Base-by-base conservation (phyloP, 2,888 invertebrate species). In the Trileptium ribeirensis region DNA sequence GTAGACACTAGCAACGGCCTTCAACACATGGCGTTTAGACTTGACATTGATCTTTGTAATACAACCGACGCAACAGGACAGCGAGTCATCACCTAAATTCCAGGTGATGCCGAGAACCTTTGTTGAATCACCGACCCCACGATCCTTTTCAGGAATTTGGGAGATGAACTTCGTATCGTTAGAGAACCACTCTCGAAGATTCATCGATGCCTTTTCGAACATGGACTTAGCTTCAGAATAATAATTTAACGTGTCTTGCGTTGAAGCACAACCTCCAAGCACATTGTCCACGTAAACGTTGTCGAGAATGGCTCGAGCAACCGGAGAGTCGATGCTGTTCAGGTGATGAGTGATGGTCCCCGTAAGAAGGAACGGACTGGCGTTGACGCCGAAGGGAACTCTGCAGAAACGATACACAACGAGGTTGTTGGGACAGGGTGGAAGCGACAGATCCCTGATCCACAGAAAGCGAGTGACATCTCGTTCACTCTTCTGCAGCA, bases 341-440 rank as follows among this genome's bases (percentile, higher is more conserved):
- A 77, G 67, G 64, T 83, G 83, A 15, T 75, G 37, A 15, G 79
- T 67, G 19, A 86, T 82, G 0, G 83, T 74, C 0, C 75, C 79
- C 0, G 78, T 79, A 8, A 85, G 81, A 24, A 85, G 39, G 67
- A 81, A 84, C 0, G 85, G 85, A 19, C 79, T 77, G 0, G 74
- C 67, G 1, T 40, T 79, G 0, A 84, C 67, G 8, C 85, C 85
- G 51, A 85, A 85, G 1, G 85, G 84, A 0, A 86, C 70, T 3
- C 83, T 29, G 0, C 74, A 64, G 81, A 85, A 86, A n/a, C 85
- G 79, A 1, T 81, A 79, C 0, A 67, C 39, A 1, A 64, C n/a
- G 1, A 86, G 40, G 77, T 86, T 86, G 3, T 83, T 78, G 0
- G n/a, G 24, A 0, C 67, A 37, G 0, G 80, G 75, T 3, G 79